A percentile compares a stretch with the other conserved stretches of the same genome.
Conservation (phyloP, 1,140 invertebrate genomes). For the Druon quercuslanigerum region DNA sequence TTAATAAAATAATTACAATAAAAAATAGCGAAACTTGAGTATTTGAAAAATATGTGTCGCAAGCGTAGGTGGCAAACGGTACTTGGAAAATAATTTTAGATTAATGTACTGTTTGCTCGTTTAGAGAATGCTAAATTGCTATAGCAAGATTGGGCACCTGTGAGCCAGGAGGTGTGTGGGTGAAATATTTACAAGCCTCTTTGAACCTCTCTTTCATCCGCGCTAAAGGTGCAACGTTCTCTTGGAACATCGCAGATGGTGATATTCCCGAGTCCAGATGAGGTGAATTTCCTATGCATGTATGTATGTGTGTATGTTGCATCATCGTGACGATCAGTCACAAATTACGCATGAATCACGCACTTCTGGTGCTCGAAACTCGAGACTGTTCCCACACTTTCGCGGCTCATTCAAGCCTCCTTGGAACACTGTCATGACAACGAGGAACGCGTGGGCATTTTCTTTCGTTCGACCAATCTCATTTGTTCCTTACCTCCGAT, state of each 20-base stretch:
- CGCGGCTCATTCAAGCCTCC: conserved; percentile 49
- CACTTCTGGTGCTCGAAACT: conserved; percentile 38
- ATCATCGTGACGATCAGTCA: conserved; percentile 48
- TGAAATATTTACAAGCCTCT: conserved; percentile 19
- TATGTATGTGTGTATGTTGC: conserved; percentile 39
- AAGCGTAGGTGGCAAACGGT: background rate
- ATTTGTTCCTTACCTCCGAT: conserved; percentile 7
- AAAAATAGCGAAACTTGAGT: too few relatives aligned
- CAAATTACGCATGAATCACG: conserved; percentile 61
- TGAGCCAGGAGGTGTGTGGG: background rate
- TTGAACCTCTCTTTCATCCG: conserved; percentile 6
- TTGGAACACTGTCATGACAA: conserved; percentile 40
- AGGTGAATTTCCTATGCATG: conserved; percentile 32
- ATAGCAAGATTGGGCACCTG: background rate
- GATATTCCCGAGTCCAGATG: conserved; percentile 37
- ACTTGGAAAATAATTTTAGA: background rate
- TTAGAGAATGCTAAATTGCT: background rate
- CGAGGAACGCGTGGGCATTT: conserved; percentile 33
- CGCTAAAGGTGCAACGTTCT: conserved; percentile 32
- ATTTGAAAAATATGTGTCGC: too few relatives aligned
- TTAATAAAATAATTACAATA: background rate
- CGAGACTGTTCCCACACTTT: conserved; percentile 66
- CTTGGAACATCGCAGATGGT: background rate
- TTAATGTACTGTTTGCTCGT: background rate
- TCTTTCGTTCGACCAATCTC: conserved; percentile 25